Evolutionary conservation across 2,888 invertebrate species (phyloP).

Genomic region (Fragum fragum): DNA sequence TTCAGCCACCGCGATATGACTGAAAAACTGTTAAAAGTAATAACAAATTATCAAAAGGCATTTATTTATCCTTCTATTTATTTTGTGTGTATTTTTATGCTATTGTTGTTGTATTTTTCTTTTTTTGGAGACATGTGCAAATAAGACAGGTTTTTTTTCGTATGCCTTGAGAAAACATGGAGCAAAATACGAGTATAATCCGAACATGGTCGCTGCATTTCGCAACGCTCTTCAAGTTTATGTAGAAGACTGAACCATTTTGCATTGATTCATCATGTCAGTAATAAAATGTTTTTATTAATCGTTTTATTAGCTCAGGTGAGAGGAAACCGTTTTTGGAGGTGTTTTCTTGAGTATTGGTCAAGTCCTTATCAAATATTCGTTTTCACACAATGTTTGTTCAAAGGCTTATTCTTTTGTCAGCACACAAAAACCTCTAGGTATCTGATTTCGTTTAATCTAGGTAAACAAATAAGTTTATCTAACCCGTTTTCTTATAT

Average conservation of each 20-base stretch:
- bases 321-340: slow-evolving; percentile 23
- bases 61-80: too few species aligned
- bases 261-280: not conserved
- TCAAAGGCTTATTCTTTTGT: slow-evolving; percentile 48
- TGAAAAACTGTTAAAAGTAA: too few species aligned
- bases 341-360: slow-evolving; percentile 31
- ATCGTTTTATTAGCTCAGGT: slow-evolving; percentile 33
- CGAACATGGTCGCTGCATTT: too few species aligned
- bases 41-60: too few species aligned
- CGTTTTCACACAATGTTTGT: slow-evolving; percentile 33
- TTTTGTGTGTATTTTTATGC: too few species aligned
- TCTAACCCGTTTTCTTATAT: slow-evolving; percentile 3
- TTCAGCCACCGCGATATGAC: too few species aligned
- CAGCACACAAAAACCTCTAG: slow-evolving; percentile 50
- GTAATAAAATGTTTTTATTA: not conserved
- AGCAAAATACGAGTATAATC: too few species aligned
- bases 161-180: too few species aligned
- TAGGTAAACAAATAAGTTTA: slow-evolving; percentile 34
- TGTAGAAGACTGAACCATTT: not conserved
- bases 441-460: slow-evolving; percentile 53
- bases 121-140: too few species aligned
- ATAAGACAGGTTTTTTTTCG: too few species aligned
- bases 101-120: too few species aligned
- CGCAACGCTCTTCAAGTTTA: not conserved
- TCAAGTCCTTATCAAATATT: slow-evolving; percentile 31